These are phyloP conservation scores for Loriculus beryllinus DNA, from an alignment of 2,797 vertebrate species.

Conservation along the genomic window DNA sequence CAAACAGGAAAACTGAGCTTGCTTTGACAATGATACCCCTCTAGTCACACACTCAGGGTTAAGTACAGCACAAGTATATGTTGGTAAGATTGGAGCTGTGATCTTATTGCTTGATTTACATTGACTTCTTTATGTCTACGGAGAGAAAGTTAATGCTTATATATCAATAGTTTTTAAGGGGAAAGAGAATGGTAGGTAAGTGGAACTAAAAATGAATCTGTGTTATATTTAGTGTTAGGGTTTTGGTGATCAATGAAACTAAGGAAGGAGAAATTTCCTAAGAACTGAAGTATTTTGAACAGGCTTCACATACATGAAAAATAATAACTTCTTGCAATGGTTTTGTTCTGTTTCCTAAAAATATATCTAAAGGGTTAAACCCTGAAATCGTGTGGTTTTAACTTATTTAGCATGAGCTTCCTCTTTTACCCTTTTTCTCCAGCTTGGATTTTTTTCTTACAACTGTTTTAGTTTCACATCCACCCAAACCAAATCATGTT, in stretches of 20 bases:
- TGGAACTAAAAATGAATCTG: not conserved
- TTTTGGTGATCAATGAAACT: not conserved
- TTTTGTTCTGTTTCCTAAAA: not conserved
- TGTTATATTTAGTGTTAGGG: constrained; percentile 13
- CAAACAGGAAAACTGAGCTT: not conserved
- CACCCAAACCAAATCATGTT: not conserved
- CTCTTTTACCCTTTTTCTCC: not conserved
- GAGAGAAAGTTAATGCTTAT: constrained; percentile 1
- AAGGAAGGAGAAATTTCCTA: not conserved
- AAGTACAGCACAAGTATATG: not conserved
- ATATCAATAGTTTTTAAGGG: not conserved
- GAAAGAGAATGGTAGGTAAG: not conserved
- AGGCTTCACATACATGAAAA: not conserved
- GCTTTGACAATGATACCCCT: not conserved
- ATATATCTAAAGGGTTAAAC: not conserved
- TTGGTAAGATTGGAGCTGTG: not conserved
- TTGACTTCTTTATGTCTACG: not conserved
- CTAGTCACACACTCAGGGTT: not conserved
- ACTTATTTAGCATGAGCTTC: not conserved
- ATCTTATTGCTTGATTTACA: not conserved
- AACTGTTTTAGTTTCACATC: constrained; percentile 4
- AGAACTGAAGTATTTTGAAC: not conserved
- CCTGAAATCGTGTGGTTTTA: not conserved
- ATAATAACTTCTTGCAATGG: not conserved
- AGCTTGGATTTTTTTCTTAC: not conserved